Percentiles rank a stretch among this genome's conserved stretches.
Evolutionary conservation across 2,113 vertebrate genomes (phyloP).

Genomic region (Trematomus loennbergii): DNA sequence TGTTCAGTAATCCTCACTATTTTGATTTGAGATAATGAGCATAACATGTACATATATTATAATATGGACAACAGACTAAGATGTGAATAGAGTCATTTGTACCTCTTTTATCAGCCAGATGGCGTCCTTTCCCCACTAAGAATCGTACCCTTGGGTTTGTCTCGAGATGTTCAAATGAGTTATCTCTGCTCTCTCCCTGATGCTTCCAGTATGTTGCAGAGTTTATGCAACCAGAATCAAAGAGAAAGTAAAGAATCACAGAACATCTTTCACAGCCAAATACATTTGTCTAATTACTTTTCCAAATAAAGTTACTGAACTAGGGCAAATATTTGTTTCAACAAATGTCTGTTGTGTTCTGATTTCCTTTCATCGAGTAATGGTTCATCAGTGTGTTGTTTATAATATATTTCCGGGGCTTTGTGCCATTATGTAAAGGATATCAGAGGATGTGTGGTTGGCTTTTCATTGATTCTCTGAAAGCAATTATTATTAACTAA

Average conservation of each 20-base stretch:
- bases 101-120: slow-evolving; percentile 66
- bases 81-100: slow-evolving; percentile 19
- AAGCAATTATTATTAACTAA: slow-evolving; percentile 6
- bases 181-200: slow-evolving; percentile 58
- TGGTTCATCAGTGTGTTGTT: slow-evolving; percentile 5
- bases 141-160: slow-evolving; percentile 62
- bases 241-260: slow-evolving; percentile 41
- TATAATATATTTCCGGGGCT: background rate
- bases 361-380: slow-evolving; percentile 3
- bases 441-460: background rate
- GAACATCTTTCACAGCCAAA: slow-evolving; percentile 65
- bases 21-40: background rate
- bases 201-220: slow-evolving; percentile 54
- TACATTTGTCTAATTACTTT: slow-evolving; percentile 67
- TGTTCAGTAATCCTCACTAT: background rate
- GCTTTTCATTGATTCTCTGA: slow-evolving; percentile 1
- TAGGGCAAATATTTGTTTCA: slow-evolving; percentile 45
- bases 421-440: slow-evolving; percentile 7
- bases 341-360: slow-evolving; percentile 31
- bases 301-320: slow-evolving; percentile 52
- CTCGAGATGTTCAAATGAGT: slow-evolving; percentile 52
- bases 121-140: slow-evolving; percentile 74
- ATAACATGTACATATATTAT: background rate
- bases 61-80: background rate
- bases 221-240: slow-evolving; percentile 46